These are phyloP conservation scores for Zapus hudsonius DNA, from an alignment of 2,113 vertebrate genomes.

Conservation along the genomic window DNA sequence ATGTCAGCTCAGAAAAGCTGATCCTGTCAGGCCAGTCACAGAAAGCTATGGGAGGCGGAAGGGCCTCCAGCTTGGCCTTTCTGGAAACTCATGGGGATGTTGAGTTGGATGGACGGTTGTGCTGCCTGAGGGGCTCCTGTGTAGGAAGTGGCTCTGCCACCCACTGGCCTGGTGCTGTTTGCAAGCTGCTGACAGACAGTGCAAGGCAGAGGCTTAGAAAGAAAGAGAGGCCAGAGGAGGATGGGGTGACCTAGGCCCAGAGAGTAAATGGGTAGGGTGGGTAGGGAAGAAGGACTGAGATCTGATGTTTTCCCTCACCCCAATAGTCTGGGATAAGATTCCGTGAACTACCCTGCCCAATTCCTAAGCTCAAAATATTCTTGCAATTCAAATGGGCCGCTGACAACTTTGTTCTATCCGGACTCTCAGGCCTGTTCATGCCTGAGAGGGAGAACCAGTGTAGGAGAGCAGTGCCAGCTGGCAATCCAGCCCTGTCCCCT, in stretches of 20 bases:
- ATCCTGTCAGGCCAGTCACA: background rate
- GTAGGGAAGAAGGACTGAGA: background rate
- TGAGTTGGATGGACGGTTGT: background rate
- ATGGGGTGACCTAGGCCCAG: background rate
- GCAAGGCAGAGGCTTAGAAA: background rate
- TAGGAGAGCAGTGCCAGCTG: too few relatives aligned
- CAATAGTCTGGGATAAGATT: background rate
- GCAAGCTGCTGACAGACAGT: background rate
- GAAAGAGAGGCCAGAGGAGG: background rate
- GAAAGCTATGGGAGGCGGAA: background rate
- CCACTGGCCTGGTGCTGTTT: background rate
- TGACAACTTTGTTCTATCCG: too few relatives aligned
- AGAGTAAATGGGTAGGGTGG: background rate
- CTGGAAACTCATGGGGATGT: background rate
- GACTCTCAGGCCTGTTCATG: background rate
- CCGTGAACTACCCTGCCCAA: background rate
- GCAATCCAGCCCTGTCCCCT: background rate
- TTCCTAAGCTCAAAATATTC: background rate
- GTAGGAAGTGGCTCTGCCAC: background rate
- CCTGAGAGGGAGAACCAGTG: accelerated
- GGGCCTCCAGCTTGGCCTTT: background rate
- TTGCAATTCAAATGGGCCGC: background rate
- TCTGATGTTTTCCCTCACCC: background rate
- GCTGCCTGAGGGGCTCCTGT: background rate
- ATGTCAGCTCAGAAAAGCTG: background rate